phyloP scores from a whole-genome alignment of 2,113 vertebrate species.

The Gobiocypris rarus region DNA sequence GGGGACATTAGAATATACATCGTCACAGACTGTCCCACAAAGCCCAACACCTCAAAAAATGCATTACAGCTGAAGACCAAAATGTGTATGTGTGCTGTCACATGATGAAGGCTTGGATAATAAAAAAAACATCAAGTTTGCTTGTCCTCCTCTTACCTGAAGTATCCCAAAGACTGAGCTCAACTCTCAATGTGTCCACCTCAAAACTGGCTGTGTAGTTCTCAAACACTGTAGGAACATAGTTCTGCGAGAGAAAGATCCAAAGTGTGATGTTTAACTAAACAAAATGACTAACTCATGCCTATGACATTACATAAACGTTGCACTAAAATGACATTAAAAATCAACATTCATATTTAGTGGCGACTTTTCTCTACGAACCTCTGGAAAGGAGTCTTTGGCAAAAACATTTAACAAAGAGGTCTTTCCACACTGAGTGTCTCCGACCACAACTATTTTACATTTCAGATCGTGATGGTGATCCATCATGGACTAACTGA shows the following conservation, averaged over 20 bases:
- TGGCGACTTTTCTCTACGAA: slow-evolving; percentile 59
- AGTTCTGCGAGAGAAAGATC: slow-evolving; percentile 74
- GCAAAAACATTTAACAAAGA: slow-evolving; percentile 61
- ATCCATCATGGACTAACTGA: slow-evolving; percentile 51
- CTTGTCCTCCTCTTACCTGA: slow-evolving; percentile 78
- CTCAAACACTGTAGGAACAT: slow-evolving; percentile 89
- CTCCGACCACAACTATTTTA: slow-evolving; percentile 65
- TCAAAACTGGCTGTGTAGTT: slow-evolving; percentile 93
- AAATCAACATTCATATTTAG: background rate
- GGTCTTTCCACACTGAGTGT: slow-evolving; percentile 64
- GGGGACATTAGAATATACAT: background rate
- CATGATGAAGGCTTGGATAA: background rate
- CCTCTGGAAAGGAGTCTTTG: slow-evolving; percentile 83
- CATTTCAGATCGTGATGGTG: slow-evolving; percentile 52
- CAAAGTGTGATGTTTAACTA: background rate
- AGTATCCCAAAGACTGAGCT: slow-evolving; percentile 89
- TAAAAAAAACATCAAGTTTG: background rate
- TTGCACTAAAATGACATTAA: background rate
- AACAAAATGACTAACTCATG: background rate
- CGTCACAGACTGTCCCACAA: background rate
- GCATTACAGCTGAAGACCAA: background rate
- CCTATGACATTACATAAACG: background rate
- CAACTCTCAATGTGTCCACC: slow-evolving; percentile 88
- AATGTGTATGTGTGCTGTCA: background rate
- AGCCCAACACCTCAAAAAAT: background rate